Conservation (phyloP, 2,888 invertebrate genomes). For the Drosophila pseudotalamancana region DNA sequence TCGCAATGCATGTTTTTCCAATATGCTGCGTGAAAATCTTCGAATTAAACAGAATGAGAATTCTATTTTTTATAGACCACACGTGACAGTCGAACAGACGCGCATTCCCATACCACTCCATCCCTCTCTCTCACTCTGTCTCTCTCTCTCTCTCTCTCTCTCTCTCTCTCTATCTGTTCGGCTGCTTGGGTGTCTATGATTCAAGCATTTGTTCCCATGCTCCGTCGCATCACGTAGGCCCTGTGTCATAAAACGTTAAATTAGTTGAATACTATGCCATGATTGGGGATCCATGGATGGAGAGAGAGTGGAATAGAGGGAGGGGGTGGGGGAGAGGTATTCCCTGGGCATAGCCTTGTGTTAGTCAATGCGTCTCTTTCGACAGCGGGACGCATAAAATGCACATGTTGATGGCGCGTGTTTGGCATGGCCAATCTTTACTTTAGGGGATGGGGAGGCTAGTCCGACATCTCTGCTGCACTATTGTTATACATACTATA, state of each 20-base stretch:
- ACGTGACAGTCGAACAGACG: slow-evolving; percentile 50
- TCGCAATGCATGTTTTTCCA: slow-evolving; percentile 13
- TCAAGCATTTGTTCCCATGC: slow-evolving; percentile 73
- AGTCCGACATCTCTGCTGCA: slow-evolving; percentile 25
- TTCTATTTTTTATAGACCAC: slow-evolving; percentile 72
- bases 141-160: neutral
- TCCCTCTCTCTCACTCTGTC: neutral
- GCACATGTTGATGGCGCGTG: slow-evolving; percentile 78
- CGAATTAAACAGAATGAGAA: slow-evolving; percentile 40
- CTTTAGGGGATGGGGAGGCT: neutral
- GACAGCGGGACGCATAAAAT: slow-evolving; percentile 71
- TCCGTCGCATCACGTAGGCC: slow-evolving; percentile 63
- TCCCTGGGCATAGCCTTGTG: slow-evolving; percentile 61
- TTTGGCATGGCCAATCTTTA: slow-evolving; percentile 65
- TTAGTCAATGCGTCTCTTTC: slow-evolving; percentile 43
- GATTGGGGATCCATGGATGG: slow-evolving; percentile 10
- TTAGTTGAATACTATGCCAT: slow-evolving; percentile 67
- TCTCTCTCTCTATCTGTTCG: neutral
- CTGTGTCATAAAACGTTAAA: slow-evolving; percentile 77
- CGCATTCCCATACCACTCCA: too few relatives aligned
- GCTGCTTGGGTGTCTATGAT: slow-evolving; percentile 59
- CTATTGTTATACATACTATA: slow-evolving; percentile 22
- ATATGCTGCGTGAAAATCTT: slow-evolving; percentile 20
- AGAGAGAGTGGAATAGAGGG: neutral
- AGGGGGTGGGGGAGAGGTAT: slow-evolving; percentile 10